Percentiles rank a stretch among this genome's conserved stretches.
Evolutionary conservation across 2,888 invertebrate species (phyloP).

Genomic region (Hirudinaria manillensis): DNA sequence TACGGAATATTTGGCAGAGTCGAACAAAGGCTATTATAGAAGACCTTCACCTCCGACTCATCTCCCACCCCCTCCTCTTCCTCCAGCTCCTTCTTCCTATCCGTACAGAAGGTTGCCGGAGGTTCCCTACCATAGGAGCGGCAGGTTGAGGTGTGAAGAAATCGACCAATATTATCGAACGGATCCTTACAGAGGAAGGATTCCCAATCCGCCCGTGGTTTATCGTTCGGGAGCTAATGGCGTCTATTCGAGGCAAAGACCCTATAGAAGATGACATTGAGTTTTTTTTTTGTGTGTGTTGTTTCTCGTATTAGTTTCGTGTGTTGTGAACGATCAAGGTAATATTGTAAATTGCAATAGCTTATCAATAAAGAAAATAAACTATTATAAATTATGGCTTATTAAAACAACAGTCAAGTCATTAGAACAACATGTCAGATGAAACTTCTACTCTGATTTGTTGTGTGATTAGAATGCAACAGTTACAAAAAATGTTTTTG

Average conservation of each 20-base stretch:
- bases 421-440: no score
- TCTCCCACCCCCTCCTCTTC: constrained; percentile 1
- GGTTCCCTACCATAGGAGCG: not conserved
- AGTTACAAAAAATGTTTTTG: no score
- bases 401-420: not conserved
- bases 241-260: constrained; percentile 3
- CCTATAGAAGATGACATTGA: not conserved
- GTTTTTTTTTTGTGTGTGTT: no score
- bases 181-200: constrained; percentile 21
- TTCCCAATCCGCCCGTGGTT: constrained; percentile 23
- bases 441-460: no score
- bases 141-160: constrained; percentile 9
- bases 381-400: not conserved
- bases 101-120: not conserved
- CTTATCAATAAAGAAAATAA: not conserved
- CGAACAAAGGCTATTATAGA: constrained; percentile 10
- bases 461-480: no score
- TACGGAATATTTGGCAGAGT: not conserved
- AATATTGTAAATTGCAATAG: not conserved
- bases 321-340: not conserved
- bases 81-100: not conserved
- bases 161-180: not conserved
- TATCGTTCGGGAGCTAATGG: constrained; percentile 1
- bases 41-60: not conserved
- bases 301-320: not conserved